Evolutionary conservation across 2,113 vertebrate species (phyloP).

Genomic region (Felis catus): DNA sequence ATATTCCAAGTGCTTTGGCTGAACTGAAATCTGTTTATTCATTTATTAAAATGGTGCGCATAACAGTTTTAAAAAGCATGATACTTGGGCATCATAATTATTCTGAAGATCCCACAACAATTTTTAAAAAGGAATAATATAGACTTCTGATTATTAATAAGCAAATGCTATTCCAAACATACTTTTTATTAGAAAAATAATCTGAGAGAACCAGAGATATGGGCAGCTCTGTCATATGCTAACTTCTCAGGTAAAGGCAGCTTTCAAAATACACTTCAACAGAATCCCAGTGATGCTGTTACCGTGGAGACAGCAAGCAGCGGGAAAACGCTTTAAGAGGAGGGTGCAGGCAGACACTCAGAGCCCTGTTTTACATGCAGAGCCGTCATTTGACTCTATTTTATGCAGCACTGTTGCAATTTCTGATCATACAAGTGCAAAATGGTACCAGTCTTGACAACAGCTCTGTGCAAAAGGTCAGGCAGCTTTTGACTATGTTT

Average conservation of each 20-base stretch:
- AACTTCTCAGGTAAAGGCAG: conserved; percentile 60
- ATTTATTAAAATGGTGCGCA: neutral
- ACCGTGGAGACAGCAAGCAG: conserved; percentile 79
- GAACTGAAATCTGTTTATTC: neutral
- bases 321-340: neutral
- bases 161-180: neutral
- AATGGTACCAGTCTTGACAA: conserved; percentile 59
- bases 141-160: neutral
- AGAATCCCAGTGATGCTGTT: conserved; percentile 70
- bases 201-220: neutral
- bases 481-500: conserved; percentile 34
- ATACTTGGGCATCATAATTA: neutral
- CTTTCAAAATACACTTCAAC: conserved; percentile 71
- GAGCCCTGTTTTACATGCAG: conserved; percentile 65
- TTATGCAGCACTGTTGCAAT: conserved; percentile 29
- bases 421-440: conserved; percentile 56
- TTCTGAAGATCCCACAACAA: neutral
- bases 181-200: neutral
- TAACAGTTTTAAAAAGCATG: neutral
- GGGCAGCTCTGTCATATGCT: conserved; percentile 35
- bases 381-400: conserved; percentile 33
- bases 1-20: neutral
- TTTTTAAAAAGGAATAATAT: neutral
- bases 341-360: conserved; percentile 5
- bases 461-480: conserved; percentile 60